Evolutionary conservation across 2,888 invertebrate genomes (phyloP), one percentile per base, ranked within the genome.

Genomic region (Lysandra bellargus): DNA sequence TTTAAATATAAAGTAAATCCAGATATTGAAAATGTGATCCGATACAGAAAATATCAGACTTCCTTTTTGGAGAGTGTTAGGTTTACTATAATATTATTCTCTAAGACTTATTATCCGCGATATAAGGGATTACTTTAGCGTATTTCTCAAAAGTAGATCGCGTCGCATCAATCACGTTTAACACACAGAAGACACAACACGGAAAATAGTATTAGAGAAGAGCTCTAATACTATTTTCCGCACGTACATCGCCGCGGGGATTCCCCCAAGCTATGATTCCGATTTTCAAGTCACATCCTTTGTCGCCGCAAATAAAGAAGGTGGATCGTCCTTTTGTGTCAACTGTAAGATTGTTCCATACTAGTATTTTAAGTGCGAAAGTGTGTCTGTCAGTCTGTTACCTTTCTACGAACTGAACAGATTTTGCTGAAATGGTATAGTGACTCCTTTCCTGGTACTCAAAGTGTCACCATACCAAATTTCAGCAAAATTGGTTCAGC

Each of bases 91-190:
- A 69, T 37, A 69, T 30, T 64, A 69, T 33, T 33, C 12, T 33
- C 33, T 69, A 30, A 30, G 64, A 33, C 64, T 64, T 30, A 17
- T 33, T 64, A 33, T 30, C 33, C 33, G 33, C 30, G 33, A 69
- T 69, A 69, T 69, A 69, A 69, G 69, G 37, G 69, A 69, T 69
- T 69, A 69, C 33, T 69, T 69, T 69, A 30, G 33, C 69, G 33
- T 69, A 37, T 69, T 69, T 69, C 17, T 17, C 14, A 33, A 69
- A 69, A 69, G 33, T 37, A 69, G 14, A 69, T 69, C 33, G 37
- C 33, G 4, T 69, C 33, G 14, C 69, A 69, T 69, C 33, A 14
- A 69, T 69, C 69, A 69, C 37, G 17, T 69, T 69, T 37, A 69
- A 69, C 69, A 69, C 33, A 12, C 23, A 30, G 61, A 33, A 69